Conservation (phyloP, 1,140 invertebrate species). For the Temnothorax curvispinosus region DNA sequence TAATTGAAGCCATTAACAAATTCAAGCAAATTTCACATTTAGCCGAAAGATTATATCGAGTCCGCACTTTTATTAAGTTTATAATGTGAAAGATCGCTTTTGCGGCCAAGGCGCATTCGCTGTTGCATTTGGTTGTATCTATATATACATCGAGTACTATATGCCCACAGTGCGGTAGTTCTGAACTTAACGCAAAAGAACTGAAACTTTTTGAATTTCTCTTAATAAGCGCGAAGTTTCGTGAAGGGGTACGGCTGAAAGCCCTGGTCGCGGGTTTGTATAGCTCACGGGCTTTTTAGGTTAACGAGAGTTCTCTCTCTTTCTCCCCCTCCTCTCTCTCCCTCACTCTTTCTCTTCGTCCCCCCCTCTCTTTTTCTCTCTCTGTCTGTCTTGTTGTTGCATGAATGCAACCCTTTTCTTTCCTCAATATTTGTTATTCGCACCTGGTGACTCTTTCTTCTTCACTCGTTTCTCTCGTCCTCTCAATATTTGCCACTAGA, state of each 20-base stretch:
- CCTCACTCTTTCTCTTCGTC: background rate
- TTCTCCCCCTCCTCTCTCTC: background rate
- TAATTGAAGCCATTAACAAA: background rate
- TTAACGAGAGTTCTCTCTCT: constrained; percentile 67
- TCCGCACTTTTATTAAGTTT: background rate
- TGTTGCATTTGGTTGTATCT: constrained; percentile 23
- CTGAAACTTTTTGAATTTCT: constrained; percentile 67
- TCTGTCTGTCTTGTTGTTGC: background rate
- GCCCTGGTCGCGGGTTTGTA: constrained; percentile 1
- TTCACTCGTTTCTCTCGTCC: constrained; percentile 5
- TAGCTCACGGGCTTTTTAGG: constrained; percentile 37
- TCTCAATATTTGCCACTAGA: constrained; percentile 54
- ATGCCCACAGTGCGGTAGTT: background rate
- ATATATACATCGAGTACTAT: background rate
- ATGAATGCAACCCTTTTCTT: constrained; percentile 47
- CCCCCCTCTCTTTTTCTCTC: background rate
- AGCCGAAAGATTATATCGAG: background rate
- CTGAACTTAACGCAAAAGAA: constrained; percentile 61
- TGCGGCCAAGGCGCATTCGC: background rate
- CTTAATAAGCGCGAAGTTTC: constrained; percentile 69
- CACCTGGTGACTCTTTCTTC: constrained; percentile 12
- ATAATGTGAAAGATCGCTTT: background rate
- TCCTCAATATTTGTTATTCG: constrained; percentile 62
- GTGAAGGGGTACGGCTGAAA: constrained; percentile 39
- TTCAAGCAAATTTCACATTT: background rate